phyloP scores from a whole-genome alignment of 2,113 vertebrate species.

The Plecturocebus donacophilus region DNA sequence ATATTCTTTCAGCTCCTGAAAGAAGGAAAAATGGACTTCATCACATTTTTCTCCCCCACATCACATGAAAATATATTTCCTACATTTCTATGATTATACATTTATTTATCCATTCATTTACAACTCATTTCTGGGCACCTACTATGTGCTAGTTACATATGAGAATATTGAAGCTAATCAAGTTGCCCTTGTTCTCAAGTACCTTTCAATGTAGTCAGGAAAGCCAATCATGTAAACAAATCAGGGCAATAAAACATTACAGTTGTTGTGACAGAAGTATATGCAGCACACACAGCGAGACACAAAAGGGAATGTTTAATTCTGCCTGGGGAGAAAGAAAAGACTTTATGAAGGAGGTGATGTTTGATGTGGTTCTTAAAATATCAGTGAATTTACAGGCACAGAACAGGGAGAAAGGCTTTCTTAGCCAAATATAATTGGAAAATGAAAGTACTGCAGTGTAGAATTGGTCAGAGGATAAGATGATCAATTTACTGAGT shows the following conservation, averaged over 20 bases:
- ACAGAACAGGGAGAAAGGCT: background rate
- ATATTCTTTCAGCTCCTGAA: conserved; percentile 53
- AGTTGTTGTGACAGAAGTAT: conserved; percentile 7
- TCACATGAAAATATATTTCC: background rate
- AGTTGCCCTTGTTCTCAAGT: background rate
- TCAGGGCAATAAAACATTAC: background rate
- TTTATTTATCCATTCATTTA: background rate
- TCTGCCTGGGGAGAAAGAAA: conserved; percentile 18
- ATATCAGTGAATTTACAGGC: background rate
- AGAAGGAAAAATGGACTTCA: background rate
- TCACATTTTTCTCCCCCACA: background rate
- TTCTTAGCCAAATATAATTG: background rate
- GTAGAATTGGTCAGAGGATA: background rate
- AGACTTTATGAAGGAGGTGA: conserved; percentile 4
- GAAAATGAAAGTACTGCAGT: background rate
- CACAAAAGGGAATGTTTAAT: conserved; percentile 36
- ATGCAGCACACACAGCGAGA: background rate
- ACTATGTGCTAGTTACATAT: background rate
- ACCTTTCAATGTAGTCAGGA: background rate
- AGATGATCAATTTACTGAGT: background rate
- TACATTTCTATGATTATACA: background rate
- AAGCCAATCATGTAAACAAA: background rate
- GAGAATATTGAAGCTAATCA: background rate
- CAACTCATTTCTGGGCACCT: background rate
- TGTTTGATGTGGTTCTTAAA: conserved; percentile 40